A percentile compares a stretch with the other conserved stretches of the same genome.
These are phyloP conservation scores for Diphyllodes magnificus DNA, from an alignment of 2,113 vertebrate species.

Conservation along the genomic window DNA sequence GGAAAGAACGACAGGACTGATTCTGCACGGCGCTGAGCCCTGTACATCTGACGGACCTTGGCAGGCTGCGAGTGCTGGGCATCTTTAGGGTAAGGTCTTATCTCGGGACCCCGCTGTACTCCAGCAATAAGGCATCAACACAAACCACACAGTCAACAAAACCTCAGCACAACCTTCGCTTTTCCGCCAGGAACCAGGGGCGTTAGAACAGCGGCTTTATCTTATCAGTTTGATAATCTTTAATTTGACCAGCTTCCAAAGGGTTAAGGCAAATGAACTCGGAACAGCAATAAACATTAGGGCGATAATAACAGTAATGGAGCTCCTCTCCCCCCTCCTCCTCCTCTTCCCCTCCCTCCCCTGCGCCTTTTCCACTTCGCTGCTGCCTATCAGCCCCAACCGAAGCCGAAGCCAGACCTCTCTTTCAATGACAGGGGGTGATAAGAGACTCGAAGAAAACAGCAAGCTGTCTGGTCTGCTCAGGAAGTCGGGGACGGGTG, in stretches of 20 bases:
- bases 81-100: not conserved
- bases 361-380: conserved; percentile 15
- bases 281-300: conserved; percentile 6
- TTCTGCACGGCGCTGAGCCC: not conserved
- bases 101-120: not conserved
- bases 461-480: conserved; percentile 72
- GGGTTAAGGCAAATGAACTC: conserved; percentile 64
- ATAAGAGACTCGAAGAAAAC: conserved; percentile 74
- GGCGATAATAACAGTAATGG: not conserved
- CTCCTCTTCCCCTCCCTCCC: not conserved
- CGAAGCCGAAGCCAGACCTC: conserved; percentile 52
- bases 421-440: conserved; percentile 65
- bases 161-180: not conserved
- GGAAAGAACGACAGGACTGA: not conserved
- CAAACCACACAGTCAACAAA: conserved; percentile 67
- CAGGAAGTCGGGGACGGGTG: conserved; percentile 74
- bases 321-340: not conserved
- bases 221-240: conserved; percentile 69
- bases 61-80: not conserved
- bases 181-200: conserved; percentile 14
- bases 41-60: not conserved
- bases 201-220: conserved; percentile 63
- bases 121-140: not conserved
- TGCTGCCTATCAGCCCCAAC: conserved; percentile 61
- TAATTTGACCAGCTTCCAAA: conserved; percentile 72